Evolutionary conservation across 2,888 invertebrate genomes (phyloP), one percentile per base, ranked within the genome.

Genomic region (Coenonympha glycerion): DNA sequence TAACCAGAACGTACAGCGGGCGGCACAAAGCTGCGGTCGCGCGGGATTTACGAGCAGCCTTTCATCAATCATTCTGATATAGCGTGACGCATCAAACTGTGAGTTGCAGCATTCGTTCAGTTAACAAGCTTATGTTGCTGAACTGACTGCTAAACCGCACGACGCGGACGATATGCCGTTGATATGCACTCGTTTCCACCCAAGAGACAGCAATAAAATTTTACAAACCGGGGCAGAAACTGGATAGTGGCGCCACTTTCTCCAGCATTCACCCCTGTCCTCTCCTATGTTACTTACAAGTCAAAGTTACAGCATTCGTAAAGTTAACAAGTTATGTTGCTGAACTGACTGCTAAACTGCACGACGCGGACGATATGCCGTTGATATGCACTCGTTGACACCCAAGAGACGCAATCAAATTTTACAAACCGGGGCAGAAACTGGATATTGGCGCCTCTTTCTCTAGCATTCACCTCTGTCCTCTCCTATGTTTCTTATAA

Each of bases 11-110:
- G 11, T 22, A 37, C 22, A 15, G 37, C 37, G 37, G 6, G 19
- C 36, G 36, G 33, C 33, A 47, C 51, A 48, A 49, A 45, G 51
- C 48, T 30, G 22, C 48, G 48, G 53, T 47, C 63, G 51, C 47
- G 42, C 57, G 49, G 59, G 57, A 56, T 42, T 50, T 40, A 41
- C 39, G 42, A 36, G 53, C 50, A 46, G 45, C 50, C 55, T 53
- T 55, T 58, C 62, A 62, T 62, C 60, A 81, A 82, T 83, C 82
- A 83, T 71, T 66, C 63, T 69, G 76, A 79, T 80, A 33, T 16
- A 33, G 31, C 31, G 31, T 33, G 79, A 79, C 79, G 72, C 76
- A 76, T 73, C 76, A 77, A 76, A 71, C 50, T 52, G 53, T 51
- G 49, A 53, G 39, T 49, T 51, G 24, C 26, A 51, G 48, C 39